Conservation (phyloP, 2,797 vertebrate genomes). For the Kryptolebias ocellatus region DNA sequence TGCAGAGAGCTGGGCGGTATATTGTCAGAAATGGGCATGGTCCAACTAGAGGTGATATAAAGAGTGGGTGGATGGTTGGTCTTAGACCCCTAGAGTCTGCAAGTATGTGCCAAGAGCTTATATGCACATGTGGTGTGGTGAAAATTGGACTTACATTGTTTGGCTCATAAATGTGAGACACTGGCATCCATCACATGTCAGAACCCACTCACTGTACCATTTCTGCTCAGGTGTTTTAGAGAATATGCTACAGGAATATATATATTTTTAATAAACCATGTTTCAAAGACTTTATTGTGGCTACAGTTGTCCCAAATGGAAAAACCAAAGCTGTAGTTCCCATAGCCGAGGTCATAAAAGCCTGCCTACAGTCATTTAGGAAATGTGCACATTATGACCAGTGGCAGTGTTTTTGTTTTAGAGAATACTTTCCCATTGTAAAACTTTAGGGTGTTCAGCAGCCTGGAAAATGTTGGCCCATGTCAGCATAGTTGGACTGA, state of each 20-base stretch:
- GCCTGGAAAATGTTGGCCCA: constrained; percentile 65
- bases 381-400: constrained; percentile 50
- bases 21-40: constrained; percentile 49
- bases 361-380: constrained; percentile 43
- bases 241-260: neutral
- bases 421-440: constrained; percentile 71
- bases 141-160: constrained; percentile 60
- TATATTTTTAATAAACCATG: neutral
- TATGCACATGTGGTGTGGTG: constrained; percentile 55
- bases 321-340: constrained; percentile 16
- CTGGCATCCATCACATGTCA: constrained; percentile 47
- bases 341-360: constrained; percentile 37
- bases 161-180: constrained; percentile 47
- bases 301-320: constrained; percentile 7
- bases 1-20: constrained; percentile 37
- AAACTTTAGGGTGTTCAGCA: constrained; percentile 57
- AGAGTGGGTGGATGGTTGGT: constrained; percentile 24
- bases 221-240: constrained; percentile 17
- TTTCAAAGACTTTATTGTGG: neutral
- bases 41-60: constrained; percentile 51
- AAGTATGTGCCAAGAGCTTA: constrained; percentile 54
- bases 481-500: constrained; percentile 56
- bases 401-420: constrained; percentile 52
- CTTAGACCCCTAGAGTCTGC: constrained; percentile 49
- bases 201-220: constrained; percentile 8